Conservation (phyloP, 2,888 invertebrate species). For the Priocnemis perturbator region DNA sequence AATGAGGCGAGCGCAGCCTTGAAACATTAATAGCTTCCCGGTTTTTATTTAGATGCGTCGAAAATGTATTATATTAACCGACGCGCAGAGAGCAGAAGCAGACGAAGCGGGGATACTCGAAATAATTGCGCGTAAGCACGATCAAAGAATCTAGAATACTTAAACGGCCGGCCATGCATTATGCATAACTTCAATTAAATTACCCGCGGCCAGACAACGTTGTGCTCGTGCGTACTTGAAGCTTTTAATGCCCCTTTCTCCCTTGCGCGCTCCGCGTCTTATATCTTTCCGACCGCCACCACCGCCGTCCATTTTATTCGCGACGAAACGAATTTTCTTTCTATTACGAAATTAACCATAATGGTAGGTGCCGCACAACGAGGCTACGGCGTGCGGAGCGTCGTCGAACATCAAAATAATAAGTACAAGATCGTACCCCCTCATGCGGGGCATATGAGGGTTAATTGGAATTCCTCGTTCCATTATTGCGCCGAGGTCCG, state of each 20-base stretch:
- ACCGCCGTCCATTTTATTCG: slow-evolving; percentile 14
- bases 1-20: not conserved
- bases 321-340: slow-evolving; percentile 46
- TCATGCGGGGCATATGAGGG: slow-evolving; percentile 15
- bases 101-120: slow-evolving; percentile 11
- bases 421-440: slow-evolving; percentile 14
- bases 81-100: slow-evolving; percentile 1
- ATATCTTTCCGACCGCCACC: not conserved
- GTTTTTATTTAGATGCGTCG: slow-evolving; percentile 7
- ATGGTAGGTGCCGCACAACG: slow-evolving; percentile 25
- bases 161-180: slow-evolving; percentile 30
- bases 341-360: slow-evolving; percentile 42
- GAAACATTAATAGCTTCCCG: slow-evolving; percentile 5
- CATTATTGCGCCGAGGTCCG: slow-evolving; percentile 39
- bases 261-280: not conserved
- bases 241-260: slow-evolving; percentile 4
- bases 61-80: slow-evolving; percentile 14
- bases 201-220: slow-evolving; percentile 13
- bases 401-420: slow-evolving; percentile 38
- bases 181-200: slow-evolving; percentile 39
- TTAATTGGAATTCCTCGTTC: slow-evolving; percentile 49
- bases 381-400: slow-evolving; percentile 9
- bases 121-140: slow-evolving; percentile 28
- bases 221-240: slow-evolving; percentile 1
- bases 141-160: slow-evolving; percentile 21